A percentile compares a stretch with the other conserved stretches of the same genome.
phyloP scores from a whole-genome alignment of 2,797 vertebrate genomes.

The Crocodylus rhombifer region DNA sequence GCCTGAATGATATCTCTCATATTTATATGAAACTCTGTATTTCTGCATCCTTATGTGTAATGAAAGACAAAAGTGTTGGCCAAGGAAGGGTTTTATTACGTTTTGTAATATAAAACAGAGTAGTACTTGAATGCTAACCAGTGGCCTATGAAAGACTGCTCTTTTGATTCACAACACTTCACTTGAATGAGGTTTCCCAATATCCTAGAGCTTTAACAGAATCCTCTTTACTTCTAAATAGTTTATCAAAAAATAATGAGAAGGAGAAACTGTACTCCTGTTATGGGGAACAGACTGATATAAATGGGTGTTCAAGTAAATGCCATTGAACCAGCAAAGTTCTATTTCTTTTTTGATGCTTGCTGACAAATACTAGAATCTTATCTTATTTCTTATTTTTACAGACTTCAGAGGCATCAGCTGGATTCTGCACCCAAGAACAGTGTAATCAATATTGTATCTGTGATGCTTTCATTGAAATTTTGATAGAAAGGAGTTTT shows the following conservation, averaged over 20 bases:
- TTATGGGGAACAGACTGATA: neutral
- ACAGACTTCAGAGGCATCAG: neutral
- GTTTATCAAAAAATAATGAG: neutral
- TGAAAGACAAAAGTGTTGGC: conserved; percentile 18
- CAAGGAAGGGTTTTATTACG: conserved; percentile 59
- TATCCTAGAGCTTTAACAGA: neutral
- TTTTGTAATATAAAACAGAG: conserved; percentile 51
- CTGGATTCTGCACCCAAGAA: neutral
- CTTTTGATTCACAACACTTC: conserved; percentile 30
- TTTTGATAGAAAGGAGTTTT: neutral
- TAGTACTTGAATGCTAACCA: conserved; percentile 9
- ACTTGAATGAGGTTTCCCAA: conserved; percentile 59
- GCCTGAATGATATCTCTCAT: conserved; percentile 25
- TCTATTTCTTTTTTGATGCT: neutral
- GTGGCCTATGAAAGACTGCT: neutral
- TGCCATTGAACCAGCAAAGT: neutral
- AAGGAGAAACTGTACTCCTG: neutral
- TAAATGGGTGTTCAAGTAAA: neutral
- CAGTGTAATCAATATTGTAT: neutral
- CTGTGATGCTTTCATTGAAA: neutral
- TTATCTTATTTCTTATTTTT: neutral
- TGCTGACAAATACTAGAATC: neutral
- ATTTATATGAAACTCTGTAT: neutral
- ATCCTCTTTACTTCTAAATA: neutral
- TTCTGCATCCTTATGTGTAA: neutral